phyloP scores from a whole-genome alignment of 1,140 invertebrate species.

The Mamestra configurata region DNA sequence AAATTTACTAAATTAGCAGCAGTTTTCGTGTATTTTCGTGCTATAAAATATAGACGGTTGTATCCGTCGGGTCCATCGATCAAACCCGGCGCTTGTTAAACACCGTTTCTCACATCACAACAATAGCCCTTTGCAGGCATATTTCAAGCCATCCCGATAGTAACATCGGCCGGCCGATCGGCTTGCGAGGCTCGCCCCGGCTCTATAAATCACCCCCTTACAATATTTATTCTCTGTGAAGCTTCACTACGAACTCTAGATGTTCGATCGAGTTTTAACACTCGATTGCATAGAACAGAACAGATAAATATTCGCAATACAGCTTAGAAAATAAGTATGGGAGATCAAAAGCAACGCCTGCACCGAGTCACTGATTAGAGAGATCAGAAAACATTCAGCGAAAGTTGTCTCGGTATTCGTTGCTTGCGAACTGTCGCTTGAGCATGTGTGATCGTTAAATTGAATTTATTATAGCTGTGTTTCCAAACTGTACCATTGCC shows the following conservation, averaged over 20 bases:
- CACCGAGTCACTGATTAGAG: constrained; percentile 5
- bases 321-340: constrained; percentile 22
- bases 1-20: constrained; percentile 74
- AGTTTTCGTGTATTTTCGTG: constrained; percentile 78
- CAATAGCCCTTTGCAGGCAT: constrained; percentile 82
- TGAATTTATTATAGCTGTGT: constrained; percentile 21
- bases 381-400: constrained; percentile 13
- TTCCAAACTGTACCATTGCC: neutral
- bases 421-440: constrained; percentile 13
- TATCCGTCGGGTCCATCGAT: constrained; percentile 79
- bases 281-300: constrained; percentile 41
- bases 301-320: constrained; percentile 32
- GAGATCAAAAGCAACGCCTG: neutral
- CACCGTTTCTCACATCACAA: constrained; percentile 86
- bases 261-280: constrained; percentile 55
- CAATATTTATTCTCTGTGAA: constrained; percentile 84
- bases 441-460: constrained; percentile 41
- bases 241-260: constrained; percentile 66
- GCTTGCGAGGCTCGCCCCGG: constrained; percentile 66
- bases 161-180: constrained; percentile 76
- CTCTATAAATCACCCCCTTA: constrained; percentile 85
- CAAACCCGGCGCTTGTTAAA: constrained; percentile 83
- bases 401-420: constrained; percentile 13
- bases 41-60: constrained; percentile 77
- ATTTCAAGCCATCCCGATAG: constrained; percentile 84